phyloP scores from a whole-genome alignment of 1,140 invertebrate genomes.

The Trichoplusia ni region DNA sequence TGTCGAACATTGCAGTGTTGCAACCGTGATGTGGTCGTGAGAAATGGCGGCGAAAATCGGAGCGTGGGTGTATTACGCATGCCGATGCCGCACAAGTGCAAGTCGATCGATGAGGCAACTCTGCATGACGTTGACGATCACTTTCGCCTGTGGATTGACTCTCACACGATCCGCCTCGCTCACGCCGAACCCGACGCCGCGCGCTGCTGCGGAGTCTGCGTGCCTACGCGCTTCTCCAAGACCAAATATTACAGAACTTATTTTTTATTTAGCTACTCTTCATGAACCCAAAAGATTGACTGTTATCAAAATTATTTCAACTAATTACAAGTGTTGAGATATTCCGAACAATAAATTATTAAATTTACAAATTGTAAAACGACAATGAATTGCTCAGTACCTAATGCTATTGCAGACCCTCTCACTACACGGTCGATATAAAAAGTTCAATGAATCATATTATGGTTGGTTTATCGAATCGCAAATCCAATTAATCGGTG shows the following conservation, averaged over 20 bases:
- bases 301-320: too few relatives aligned
- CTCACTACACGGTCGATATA: not conserved
- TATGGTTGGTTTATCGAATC: conserved; percentile 40
- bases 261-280: conserved; percentile 7
- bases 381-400: not conserved
- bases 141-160: conserved; percentile 60
- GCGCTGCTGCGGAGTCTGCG: not conserved
- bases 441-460: conserved; percentile 53
- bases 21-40: conserved; percentile 60
- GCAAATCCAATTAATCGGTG: conserved; percentile 58
- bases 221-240: not conserved
- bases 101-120: conserved; percentile 62
- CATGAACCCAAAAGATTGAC: not conserved
- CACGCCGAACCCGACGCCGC: not conserved
- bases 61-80: conserved; percentile 71
- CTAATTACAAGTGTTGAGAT: not conserved
- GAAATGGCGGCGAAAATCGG: conserved; percentile 66
- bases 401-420: not conserved
- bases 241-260: not conserved
- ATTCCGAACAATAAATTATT: too few relatives aligned
- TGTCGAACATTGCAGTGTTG: conserved; percentile 54
- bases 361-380: not conserved
- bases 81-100: conserved; percentile 62
- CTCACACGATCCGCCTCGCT: conserved; percentile 37
- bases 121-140: conserved; percentile 58